Evolutionary conservation across 37 sponge, comb jelly and placozoan genomes (phyloP).

Genomic region (Spongilla lacustris): DNA sequence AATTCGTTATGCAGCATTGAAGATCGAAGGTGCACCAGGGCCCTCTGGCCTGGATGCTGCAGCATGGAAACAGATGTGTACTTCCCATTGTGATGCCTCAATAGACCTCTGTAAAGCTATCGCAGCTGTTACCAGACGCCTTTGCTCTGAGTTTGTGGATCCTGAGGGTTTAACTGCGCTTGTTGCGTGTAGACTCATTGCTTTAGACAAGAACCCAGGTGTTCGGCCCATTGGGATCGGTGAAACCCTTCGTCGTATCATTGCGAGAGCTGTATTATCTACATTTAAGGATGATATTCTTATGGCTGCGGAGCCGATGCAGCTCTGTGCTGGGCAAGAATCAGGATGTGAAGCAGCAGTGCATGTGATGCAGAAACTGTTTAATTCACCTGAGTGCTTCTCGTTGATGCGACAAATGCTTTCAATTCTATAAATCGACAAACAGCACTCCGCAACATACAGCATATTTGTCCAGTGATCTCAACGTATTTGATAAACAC

Average conservation of each 20-base stretch:
- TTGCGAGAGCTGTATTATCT: slow-evolving; percentile 35
- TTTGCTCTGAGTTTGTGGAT: slow-evolving; percentile 44
- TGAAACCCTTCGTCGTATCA: slow-evolving; percentile 40
- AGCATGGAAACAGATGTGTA: slow-evolving; percentile 39
- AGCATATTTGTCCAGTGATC: slow-evolving; percentile 35
- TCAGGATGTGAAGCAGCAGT: slow-evolving; percentile 58
- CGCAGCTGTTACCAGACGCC: slow-evolving; percentile 38
- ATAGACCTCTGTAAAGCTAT: slow-evolving; percentile 41
- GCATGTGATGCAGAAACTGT: slow-evolving; percentile 27
- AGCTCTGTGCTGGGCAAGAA: slow-evolving; percentile 67
- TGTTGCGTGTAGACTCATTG: slow-evolving; percentile 53
- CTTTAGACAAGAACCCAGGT: slow-evolving; percentile 65
- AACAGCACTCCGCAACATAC: slow-evolving; percentile 54
- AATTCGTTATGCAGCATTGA: slow-evolving; percentile 32
- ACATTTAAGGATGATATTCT: slow-evolving; percentile 30
- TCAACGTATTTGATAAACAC: slow-evolving; percentile 40
- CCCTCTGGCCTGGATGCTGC: slow-evolving; percentile 52
- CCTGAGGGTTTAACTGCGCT: slow-evolving; percentile 28
- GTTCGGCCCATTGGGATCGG: slow-evolving; percentile 60
- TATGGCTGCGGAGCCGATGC: slow-evolving; percentile 42
- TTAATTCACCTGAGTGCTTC: slow-evolving; percentile 10
- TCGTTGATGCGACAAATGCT: slow-evolving; percentile 43
- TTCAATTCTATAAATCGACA: slow-evolving; percentile 60
- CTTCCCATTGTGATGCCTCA: slow-evolving; percentile 33
- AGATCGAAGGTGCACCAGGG: slow-evolving; percentile 44